Conservation (phyloP, 2,113 vertebrate species). For the Forbesichthys papilliferus region DNA sequence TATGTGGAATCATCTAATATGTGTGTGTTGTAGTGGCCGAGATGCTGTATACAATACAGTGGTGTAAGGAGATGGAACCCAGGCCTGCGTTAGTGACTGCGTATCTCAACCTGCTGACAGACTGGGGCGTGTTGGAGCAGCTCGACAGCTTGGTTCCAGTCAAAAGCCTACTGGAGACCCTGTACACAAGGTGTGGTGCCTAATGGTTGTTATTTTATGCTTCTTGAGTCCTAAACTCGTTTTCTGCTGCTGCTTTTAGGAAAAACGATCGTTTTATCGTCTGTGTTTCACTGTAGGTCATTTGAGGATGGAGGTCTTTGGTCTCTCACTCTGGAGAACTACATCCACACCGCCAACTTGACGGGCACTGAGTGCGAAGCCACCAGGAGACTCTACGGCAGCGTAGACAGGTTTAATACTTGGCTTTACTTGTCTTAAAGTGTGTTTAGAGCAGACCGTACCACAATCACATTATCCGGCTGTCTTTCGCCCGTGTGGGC, state of each 20-base stretch:
- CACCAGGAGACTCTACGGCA: conserved; percentile 78
- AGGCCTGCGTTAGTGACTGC: conserved; percentile 72
- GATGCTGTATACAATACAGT: conserved; percentile 88
- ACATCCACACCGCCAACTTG: conserved; percentile 66
- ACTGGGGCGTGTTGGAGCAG: conserved; percentile 76
- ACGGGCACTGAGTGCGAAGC: conserved; percentile 60
- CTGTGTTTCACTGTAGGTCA: conserved; percentile 74
- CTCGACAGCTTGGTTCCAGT: conserved; percentile 58
- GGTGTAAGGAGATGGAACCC: conserved; percentile 88
- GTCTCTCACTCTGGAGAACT: conserved; percentile 86
- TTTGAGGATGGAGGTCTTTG: conserved; percentile 85
- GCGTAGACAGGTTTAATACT: conserved; percentile 79
- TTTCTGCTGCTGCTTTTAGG: neutral
- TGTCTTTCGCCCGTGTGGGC: neutral
- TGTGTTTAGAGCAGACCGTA: neutral
- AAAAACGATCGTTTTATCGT: neutral
- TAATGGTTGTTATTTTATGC: neutral
- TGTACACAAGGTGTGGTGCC: conserved; percentile 82
- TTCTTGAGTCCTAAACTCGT: neutral
- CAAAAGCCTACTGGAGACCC: conserved; percentile 73
- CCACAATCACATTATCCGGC: neutral
- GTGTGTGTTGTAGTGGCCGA: conserved; percentile 80
- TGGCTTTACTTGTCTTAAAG: neutral
- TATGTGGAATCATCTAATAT: neutral
- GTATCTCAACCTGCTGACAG: conserved; percentile 79